Percentiles rank a stretch among this genome's conserved stretches.
These are phyloP conservation scores for Trachelus iudaicus DNA, from an alignment of 2,888 invertebrate genomes.

Conservation along the genomic window DNA sequence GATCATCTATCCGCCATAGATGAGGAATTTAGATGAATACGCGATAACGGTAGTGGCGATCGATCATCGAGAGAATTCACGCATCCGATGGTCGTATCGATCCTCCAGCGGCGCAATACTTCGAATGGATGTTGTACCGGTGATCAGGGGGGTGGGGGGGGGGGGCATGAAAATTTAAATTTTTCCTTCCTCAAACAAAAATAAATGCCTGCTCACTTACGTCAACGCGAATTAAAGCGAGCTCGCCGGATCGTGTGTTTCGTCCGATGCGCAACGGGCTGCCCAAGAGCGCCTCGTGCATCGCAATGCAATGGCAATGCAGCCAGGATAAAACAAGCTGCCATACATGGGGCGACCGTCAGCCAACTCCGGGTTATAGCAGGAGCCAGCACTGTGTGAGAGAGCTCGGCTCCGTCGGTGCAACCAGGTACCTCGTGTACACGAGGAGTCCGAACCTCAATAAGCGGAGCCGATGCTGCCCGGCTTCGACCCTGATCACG, in stretches of 20 bases:
- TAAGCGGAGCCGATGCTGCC: not conserved
- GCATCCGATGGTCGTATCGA: not conserved
- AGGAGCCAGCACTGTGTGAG: conserved; percentile 10
- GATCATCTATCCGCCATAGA: not conserved
- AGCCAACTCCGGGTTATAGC: conserved; percentile 38
- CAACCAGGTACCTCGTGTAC: not conserved
- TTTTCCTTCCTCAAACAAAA: not conserved
- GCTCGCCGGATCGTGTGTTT: conserved; percentile 35
- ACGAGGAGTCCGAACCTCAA: not conserved
- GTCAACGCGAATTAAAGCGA: not conserved
- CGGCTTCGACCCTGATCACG: not conserved
- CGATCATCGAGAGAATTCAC: not conserved
- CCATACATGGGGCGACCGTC: conserved; percentile 66
- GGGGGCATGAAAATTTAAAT: not conserved
- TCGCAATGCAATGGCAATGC: conserved; percentile 51
- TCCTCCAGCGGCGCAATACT: not conserved
- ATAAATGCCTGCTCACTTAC: not conserved
- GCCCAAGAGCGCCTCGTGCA: conserved; percentile 39
- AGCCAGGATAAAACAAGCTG: conserved; percentile 64
- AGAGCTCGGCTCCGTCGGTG: not conserved
- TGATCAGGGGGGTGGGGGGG: not conserved
- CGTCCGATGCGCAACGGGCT: conserved; percentile 32
- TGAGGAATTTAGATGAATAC: not conserved
- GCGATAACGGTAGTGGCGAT: not conserved
- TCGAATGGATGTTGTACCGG: not conserved